phyloP scores from a whole-genome alignment of 2,797 vertebrate genomes.

The Nyctibius grandis region DNA sequence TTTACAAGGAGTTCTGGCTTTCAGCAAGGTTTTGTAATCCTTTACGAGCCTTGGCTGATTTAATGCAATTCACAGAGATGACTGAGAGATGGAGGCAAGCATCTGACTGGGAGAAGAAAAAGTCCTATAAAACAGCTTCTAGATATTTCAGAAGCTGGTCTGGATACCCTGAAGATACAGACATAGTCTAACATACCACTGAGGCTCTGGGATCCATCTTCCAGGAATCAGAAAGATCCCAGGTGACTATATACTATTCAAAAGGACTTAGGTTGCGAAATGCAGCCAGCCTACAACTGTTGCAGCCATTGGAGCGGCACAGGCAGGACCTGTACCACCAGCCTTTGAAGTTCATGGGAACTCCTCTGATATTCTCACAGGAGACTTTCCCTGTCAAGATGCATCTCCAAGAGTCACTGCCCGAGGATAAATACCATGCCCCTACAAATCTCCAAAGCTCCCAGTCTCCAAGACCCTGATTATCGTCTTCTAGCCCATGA shows the following conservation, averaged over 20 bases:
- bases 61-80: background rate
- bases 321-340: background rate
- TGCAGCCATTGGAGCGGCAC: background rate
- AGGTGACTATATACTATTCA: background rate
- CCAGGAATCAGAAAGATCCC: background rate
- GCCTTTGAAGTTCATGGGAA: background rate
- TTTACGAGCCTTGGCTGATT: background rate
- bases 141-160: background rate
- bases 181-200: background rate
- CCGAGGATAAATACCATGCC: background rate
- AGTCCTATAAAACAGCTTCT: background rate
- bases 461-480: background rate
- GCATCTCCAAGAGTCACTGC: background rate
- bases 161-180: background rate
- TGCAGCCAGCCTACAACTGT: background rate
- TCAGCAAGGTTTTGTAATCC: background rate
- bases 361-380: background rate
- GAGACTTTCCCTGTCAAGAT: background rate
- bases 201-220: background rate
- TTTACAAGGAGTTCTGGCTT: background rate
- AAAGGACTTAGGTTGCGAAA: background rate
- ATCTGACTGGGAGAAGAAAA: background rate
- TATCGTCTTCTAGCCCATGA: background rate
- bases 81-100: background rate
- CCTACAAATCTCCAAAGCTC: background rate